A percentile compares a stretch with the other conserved stretches of the same genome.
phyloP scores from a whole-genome alignment of 2,888 invertebrate species.

The Dolichopus griseipennis region DNA sequence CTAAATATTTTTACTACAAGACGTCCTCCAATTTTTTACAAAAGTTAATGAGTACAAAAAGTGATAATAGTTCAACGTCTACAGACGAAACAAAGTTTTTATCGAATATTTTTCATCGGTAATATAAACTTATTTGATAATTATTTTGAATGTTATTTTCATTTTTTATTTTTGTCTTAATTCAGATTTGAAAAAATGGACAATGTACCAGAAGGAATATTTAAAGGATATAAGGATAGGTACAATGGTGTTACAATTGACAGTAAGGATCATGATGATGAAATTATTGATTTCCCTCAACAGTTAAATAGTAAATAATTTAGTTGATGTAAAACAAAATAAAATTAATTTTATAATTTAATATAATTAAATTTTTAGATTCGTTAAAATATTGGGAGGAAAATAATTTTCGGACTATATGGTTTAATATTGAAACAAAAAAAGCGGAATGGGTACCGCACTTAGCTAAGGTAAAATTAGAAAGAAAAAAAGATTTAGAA shows the following conservation, averaged over 20 bases:
- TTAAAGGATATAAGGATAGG: slow-evolving; percentile 51
- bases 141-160: background rate
- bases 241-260: slow-evolving; percentile 67
- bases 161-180: background rate
- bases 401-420: slow-evolving; percentile 60
- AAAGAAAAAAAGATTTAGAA: background rate
- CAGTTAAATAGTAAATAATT: slow-evolving; percentile 53
- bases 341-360: slow-evolving; percentile 26
- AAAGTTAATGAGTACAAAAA: background rate
- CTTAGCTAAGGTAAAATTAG: slow-evolving; percentile 53
- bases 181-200: slow-evolving; percentile 25
- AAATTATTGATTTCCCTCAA: slow-evolving; percentile 43
- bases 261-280: slow-evolving; percentile 51
- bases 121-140: background rate
- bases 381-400: slow-evolving; percentile 60
- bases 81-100: background rate
- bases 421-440: slow-evolving; percentile 67
- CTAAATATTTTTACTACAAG: background rate
- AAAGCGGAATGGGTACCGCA: slow-evolving; percentile 68
- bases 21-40: background rate
- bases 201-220: slow-evolving; percentile 36
- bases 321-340: no score
- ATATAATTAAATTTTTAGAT: slow-evolving; percentile 46
- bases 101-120: background rate
- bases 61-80: background rate